Evolutionary conservation across 2,888 invertebrate species (phyloP).

Genomic region (Rosalia funebris): DNA sequence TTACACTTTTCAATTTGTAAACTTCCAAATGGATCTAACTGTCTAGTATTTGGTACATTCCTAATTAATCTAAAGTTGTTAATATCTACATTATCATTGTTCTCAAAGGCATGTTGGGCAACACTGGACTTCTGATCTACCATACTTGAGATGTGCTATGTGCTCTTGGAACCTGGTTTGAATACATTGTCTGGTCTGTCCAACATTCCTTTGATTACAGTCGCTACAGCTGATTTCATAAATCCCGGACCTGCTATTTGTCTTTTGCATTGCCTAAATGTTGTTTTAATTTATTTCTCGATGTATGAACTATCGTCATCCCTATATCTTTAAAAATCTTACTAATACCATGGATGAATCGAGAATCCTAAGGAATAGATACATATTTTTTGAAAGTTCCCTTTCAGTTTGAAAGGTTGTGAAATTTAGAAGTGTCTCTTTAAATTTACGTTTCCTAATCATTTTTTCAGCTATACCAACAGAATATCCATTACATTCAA

Average conservation of each 20-base stretch:
- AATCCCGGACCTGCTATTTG: background rate
- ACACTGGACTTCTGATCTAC: background rate
- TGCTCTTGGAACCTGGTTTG: background rate
- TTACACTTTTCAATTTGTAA: background rate
- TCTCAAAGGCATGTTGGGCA: background rate
- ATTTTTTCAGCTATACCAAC: background rate
- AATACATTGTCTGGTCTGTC: background rate
- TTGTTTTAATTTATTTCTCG: background rate
- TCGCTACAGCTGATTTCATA: background rate
- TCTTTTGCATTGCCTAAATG: background rate
- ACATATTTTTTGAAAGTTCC: background rate
- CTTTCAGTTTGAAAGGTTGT: background rate
- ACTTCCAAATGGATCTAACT: background rate
- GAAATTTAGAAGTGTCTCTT: background rate
- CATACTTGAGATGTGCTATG: background rate
- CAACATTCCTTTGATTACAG: background rate
- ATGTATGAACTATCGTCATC: background rate
- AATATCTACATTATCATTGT: background rate
- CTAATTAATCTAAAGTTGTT: background rate
- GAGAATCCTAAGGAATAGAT: background rate
- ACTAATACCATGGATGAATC: background rate
- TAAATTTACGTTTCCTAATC: background rate
- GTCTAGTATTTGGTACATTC: background rate
- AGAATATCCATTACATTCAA: background rate
- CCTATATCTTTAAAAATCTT: background rate